phyloP scores from a whole-genome alignment of 2,888 invertebrate species.

The Polylopha cassiicola region DNA sequence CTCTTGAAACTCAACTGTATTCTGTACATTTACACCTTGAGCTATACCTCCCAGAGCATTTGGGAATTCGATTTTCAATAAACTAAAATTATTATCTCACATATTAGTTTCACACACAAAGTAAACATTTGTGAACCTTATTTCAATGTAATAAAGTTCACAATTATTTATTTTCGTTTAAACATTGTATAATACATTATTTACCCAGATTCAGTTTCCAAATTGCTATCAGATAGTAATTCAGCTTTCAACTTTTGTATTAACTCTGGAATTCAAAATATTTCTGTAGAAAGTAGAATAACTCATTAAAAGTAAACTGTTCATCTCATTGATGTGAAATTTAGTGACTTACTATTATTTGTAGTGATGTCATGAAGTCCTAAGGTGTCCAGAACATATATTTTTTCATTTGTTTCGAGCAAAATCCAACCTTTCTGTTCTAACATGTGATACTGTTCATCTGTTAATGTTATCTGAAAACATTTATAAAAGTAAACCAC shows the following conservation, averaged over 20 bases:
- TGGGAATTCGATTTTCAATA: constrained; percentile 12
- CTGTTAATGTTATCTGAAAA: constrained; percentile 58
- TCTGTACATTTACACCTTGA: not conserved
- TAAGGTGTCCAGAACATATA: constrained; percentile 54
- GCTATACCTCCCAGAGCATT: constrained; percentile 3
- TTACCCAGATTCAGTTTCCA: constrained; percentile 27
- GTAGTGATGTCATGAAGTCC: constrained; percentile 64
- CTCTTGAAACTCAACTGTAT: not conserved
- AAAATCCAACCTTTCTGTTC: constrained; percentile 67
- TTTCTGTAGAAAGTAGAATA: constrained; percentile 1
- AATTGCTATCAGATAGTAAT: constrained; percentile 27
- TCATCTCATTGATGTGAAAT: not conserved
- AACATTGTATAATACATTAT: no score
- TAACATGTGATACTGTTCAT: constrained; percentile 58
- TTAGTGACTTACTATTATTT: constrained; percentile 48
- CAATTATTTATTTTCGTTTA: no score
- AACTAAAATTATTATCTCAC: not conserved
- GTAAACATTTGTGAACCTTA: no score
- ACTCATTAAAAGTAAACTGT: constrained; percentile 4
- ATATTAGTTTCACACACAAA: not conserved
- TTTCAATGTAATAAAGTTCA: no score
- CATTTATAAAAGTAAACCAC: no score
- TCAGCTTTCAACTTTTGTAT: constrained; percentile 50
- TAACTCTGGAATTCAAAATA: constrained; percentile 41
- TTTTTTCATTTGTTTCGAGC: constrained; percentile 55